Conservation (phyloP, 2,797 vertebrate genomes). For the Lagorchestes hirsutus region DNA sequence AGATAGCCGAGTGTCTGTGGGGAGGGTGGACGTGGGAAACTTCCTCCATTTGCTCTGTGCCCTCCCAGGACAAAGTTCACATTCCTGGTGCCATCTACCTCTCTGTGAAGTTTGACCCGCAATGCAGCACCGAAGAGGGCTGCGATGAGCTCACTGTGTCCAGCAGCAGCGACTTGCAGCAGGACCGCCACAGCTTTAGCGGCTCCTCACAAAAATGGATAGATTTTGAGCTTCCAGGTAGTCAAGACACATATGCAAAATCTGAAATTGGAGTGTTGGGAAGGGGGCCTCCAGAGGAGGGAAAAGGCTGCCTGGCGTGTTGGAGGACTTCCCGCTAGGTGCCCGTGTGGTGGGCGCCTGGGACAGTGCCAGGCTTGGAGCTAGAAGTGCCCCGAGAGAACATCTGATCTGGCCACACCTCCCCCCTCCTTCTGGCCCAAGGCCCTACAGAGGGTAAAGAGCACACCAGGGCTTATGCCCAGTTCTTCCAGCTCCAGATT, state of each 20-base stretch:
- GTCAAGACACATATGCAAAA: background rate
- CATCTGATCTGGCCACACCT: too few relatives aligned
- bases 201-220: conserved; percentile 97
- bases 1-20: too few relatives aligned
- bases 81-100: conserved; percentile 98
- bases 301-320: background rate
- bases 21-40: too few relatives aligned
- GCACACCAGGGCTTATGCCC: too few relatives aligned
- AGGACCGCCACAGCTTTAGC: conserved; percentile 96
- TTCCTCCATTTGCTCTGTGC: background rate
- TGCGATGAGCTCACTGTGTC: conserved; percentile 97
- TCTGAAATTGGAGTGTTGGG: background rate
- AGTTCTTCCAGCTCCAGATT: too few relatives aligned
- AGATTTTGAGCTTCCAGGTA: conserved; percentile 98
- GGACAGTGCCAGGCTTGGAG: too few relatives aligned
- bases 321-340: too few relatives aligned
- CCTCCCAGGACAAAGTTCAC: conserved; percentile 95
- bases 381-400: too few relatives aligned
- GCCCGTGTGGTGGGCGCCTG: too few relatives aligned
- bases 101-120: conserved; percentile 96
- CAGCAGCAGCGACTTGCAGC: conserved; percentile 95
- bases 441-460: too few relatives aligned
- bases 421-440: too few relatives aligned
- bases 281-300: background rate
- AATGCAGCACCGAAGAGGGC: conserved; percentile 97